Evolutionary conservation across 2,888 invertebrate genomes (phyloP).

Genomic region (Dyspetes luteomarginatus): DNA sequence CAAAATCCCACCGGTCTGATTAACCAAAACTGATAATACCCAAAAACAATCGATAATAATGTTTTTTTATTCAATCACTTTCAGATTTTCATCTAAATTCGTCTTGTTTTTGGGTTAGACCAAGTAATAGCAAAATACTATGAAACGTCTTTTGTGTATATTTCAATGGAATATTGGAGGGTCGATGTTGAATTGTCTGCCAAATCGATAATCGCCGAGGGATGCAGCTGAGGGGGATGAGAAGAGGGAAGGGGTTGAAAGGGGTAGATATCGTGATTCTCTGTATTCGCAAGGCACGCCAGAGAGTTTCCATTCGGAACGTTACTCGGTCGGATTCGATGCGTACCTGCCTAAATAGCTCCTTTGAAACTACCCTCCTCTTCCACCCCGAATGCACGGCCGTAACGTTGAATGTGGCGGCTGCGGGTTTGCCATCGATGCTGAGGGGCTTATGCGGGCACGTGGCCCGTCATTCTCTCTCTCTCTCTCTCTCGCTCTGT

Average conservation of each 20-base stretch:
- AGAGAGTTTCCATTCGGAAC: conserved; percentile 71
- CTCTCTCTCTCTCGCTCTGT: conserved; percentile 3
- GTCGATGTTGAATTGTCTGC: neutral
- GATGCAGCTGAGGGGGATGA: conserved; percentile 27
- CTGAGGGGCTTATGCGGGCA: conserved; percentile 70
- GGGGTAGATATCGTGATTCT: neutral
- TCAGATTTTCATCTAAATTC: too few species aligned
- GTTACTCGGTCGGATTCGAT: conserved; percentile 69
- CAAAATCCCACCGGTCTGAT: neutral
- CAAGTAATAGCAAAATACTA: too few species aligned
- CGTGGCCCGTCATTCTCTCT: conserved; percentile 73
- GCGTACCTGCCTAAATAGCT: conserved; percentile 74
- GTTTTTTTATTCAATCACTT: too few species aligned
- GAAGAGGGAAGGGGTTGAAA: conserved; percentile 8
- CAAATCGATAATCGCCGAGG: conserved; percentile 48
- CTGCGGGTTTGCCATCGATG: conserved; percentile 69
- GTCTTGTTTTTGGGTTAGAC: too few species aligned
- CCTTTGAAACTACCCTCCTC: conserved; percentile 72
- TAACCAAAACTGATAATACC: too few species aligned
- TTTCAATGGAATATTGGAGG: neutral
- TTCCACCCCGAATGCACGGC: too few species aligned
- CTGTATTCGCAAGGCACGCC: conserved; percentile 64
- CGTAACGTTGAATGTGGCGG: conserved; percentile 20
- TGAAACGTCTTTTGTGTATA: too few species aligned
- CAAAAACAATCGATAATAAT: too few species aligned